phyloP scores from a whole-genome alignment of 2,113 vertebrate genomes.

The Barbus barbus region DNA sequence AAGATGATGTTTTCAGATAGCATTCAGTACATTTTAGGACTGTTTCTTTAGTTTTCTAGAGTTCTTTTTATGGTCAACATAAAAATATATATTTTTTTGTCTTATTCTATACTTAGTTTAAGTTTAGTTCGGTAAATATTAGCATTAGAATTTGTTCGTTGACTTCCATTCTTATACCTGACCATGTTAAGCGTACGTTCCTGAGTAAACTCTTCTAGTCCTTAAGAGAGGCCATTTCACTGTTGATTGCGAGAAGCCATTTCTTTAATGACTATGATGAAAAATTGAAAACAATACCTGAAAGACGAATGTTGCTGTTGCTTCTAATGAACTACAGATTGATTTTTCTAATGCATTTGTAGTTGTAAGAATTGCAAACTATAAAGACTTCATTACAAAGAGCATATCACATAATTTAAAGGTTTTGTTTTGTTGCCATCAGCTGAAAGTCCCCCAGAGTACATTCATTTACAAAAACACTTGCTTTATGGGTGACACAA shows the following conservation, averaged over 20 bases:
- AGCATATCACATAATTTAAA: neutral
- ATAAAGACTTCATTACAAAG: neutral
- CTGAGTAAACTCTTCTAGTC: neutral
- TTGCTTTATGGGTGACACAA: neutral
- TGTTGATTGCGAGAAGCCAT: neutral
- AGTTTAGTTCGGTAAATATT: neutral
- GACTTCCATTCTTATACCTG: neutral
- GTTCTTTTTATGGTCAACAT: no score
- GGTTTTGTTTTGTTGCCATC: neutral
- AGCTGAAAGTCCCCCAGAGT: neutral
- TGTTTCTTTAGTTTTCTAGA: neutral
- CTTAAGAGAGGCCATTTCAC: slow-evolving; percentile 1
- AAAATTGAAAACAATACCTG: neutral
- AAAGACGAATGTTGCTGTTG: neutral
- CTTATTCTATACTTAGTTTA: no score
- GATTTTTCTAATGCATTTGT: neutral
- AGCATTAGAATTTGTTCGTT: neutral
- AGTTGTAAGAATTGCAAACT: neutral
- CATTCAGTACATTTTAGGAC: neutral
- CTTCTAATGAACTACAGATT: slow-evolving; percentile 6
- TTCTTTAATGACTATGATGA: slow-evolving; percentile 15
- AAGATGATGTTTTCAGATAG: neutral
- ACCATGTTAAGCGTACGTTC: neutral
- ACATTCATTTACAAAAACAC: neutral
- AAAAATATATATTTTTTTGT: no score